Percentiles rank a stretch among this genome's conserved stretches.
Conservation (phyloP, 2,113 vertebrate species). For the Verasper variegatus region DNA sequence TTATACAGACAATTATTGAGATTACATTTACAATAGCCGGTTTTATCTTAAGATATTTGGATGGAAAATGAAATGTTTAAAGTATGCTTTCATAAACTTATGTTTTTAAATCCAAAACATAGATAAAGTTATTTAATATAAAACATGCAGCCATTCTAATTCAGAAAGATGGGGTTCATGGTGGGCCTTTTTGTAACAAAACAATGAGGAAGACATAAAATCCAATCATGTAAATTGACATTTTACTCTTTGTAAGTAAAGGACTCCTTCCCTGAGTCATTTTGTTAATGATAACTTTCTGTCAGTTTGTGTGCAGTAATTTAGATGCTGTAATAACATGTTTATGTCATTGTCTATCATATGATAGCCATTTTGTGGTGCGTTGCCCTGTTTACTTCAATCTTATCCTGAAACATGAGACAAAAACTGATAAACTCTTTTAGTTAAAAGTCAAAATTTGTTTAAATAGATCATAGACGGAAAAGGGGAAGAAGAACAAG, state of each 20-base stretch:
- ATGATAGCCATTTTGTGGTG: slow-evolving; percentile 36
- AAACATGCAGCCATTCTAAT: neutral
- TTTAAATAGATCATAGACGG: neutral
- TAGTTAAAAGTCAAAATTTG: neutral
- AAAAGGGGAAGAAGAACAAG: neutral
- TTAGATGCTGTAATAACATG: slow-evolving; percentile 57
- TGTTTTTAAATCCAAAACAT: neutral
- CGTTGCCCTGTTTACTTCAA: slow-evolving; percentile 6
- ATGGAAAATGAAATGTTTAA: neutral
- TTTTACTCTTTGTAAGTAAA: slow-evolving; percentile 41
- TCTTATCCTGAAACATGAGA: slow-evolving; percentile 4
- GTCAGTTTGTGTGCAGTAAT: slow-evolving; percentile 43
- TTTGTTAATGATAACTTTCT: slow-evolving; percentile 59
- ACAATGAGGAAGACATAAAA: slow-evolving; percentile 1
- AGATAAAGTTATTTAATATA: neutral
- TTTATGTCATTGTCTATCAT: slow-evolving; percentile 50
- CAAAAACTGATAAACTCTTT: neutral
- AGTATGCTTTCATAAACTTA: neutral
- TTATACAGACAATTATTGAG: too few species aligned
- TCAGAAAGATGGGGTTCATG: neutral
- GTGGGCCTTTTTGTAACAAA: slow-evolving; percentile 11
- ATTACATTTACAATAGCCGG: neutral
- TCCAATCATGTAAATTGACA: slow-evolving; percentile 36
- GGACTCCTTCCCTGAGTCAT: slow-evolving; percentile 39
- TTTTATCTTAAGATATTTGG: neutral